A percentile compares a stretch with the other conserved stretches of the same genome.
Evolutionary conservation across 53 echinoderm and acorn worm species (phyloP).

Genomic region (Mesocentrotus franciscanus): DNA sequence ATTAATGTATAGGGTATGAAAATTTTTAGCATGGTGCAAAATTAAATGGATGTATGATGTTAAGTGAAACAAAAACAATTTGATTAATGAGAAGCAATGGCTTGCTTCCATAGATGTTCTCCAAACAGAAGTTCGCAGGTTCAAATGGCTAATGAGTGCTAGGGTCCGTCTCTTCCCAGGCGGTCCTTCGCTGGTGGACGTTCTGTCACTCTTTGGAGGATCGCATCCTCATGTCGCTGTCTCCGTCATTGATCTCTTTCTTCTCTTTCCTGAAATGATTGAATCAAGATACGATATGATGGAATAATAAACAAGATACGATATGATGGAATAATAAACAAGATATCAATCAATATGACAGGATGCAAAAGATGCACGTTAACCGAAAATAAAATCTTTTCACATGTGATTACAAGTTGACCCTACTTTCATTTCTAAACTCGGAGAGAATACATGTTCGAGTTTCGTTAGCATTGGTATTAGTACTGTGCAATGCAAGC

Average conservation of each 20-base stretch:
- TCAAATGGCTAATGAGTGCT: conserved; percentile 6
- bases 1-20: background rate
- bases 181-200: background rate
- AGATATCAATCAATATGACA: too few species aligned
- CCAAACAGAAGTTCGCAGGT: background rate
- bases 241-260: conserved; percentile 77
- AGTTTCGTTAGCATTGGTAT: too few species aligned
- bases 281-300: background rate
- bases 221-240: conserved; percentile 82
- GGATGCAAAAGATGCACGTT: too few species aligned
- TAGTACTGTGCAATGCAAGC: too few species aligned
- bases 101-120: background rate
- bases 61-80: background rate
- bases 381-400: too few species aligned
- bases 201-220: conserved; percentile 76
- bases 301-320: background rate
- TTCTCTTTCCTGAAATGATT: conserved; percentile 76
- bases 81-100: background rate
- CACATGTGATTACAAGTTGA: too few species aligned
- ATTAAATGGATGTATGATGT: background rate
- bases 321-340: background rate
- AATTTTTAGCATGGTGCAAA: background rate
- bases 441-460: too few species aligned
- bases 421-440: too few species aligned
- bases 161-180: conserved; percentile 3